Conservation (phyloP, 2,113 vertebrate genomes). For the Brevimyrus niger region DNA sequence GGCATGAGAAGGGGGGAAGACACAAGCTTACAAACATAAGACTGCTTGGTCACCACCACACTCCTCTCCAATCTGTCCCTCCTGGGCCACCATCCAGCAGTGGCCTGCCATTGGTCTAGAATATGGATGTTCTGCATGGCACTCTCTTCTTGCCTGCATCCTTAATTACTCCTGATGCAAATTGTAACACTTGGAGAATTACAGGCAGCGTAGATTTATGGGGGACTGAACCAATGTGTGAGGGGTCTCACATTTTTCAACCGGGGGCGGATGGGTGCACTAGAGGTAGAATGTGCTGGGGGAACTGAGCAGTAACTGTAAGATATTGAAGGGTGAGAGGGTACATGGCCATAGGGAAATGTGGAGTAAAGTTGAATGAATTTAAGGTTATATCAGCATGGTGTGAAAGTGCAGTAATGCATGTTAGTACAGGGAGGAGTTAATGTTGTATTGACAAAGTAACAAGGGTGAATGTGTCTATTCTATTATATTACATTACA, state of each 20-base stretch:
- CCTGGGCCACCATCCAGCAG: slow-evolving; percentile 32
- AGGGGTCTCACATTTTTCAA: background rate
- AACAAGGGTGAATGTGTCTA: background rate
- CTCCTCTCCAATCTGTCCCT: slow-evolving; percentile 34
- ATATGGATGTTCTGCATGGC: slow-evolving; percentile 18
- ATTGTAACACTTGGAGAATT: slow-evolving; percentile 24
- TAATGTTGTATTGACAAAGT: background rate
- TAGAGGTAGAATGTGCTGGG: background rate
- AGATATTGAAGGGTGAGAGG: background rate
- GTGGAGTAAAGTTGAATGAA: background rate
- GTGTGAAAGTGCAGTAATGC: background rate
- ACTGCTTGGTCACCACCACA: slow-evolving; percentile 24
- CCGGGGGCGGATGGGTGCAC: background rate
- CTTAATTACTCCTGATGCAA: slow-evolving; percentile 22
- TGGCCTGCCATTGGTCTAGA: slow-evolving; percentile 5
- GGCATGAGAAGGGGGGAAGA: slow-evolving; percentile 18
- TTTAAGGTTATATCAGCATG: background rate
- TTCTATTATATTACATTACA: background rate
- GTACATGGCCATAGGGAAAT: background rate
- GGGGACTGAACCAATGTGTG: background rate
- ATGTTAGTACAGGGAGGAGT: background rate
- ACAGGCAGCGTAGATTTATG: slow-evolving; percentile 15
- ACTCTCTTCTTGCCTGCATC: slow-evolving; percentile 19
- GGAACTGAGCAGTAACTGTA: background rate
- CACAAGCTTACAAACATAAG: slow-evolving; percentile 23